A percentile compares a stretch with the other conserved stretches of the same genome.
phyloP scores from a whole-genome alignment of 2,888 invertebrate species.

The Phania funesta region DNA sequence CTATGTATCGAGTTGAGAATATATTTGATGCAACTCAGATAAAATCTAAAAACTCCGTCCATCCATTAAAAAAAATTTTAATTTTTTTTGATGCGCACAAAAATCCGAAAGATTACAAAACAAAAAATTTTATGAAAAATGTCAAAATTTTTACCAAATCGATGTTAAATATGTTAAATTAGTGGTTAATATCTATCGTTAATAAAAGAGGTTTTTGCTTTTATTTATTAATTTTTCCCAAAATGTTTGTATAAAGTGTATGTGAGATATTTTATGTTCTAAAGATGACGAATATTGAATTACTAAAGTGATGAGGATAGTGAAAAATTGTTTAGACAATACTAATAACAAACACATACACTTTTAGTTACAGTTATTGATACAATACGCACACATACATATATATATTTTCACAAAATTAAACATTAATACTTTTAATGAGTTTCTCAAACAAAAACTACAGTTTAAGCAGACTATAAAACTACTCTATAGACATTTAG shows the following conservation, averaged over 20 bases:
- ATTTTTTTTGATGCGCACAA: too few relatives aligned
- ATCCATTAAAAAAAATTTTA: too few relatives aligned
- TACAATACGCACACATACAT: not conserved
- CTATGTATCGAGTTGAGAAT: too few relatives aligned
- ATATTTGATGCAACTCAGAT: too few relatives aligned
- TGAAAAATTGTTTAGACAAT: slow-evolving; percentile 39
- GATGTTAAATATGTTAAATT: too few relatives aligned
- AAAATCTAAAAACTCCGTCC: too few relatives aligned
- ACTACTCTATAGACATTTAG: not conserved
- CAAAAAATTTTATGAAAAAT: too few relatives aligned
- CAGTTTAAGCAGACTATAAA: not conserved
- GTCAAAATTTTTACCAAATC: too few relatives aligned
- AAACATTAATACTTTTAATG: slow-evolving; percentile 35
- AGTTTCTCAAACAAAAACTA: not conserved
- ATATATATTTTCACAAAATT: not conserved
- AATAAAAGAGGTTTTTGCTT: slow-evolving; percentile 46
- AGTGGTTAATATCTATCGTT: slow-evolving; percentile 60
- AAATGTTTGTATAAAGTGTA: not conserved
- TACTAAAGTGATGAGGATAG: slow-evolving; percentile 51
- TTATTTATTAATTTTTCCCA: not conserved
- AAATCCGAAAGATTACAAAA: too few relatives aligned
- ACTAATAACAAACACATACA: not conserved
- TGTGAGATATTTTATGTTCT: slow-evolving; percentile 21
- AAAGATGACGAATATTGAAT: slow-evolving; percentile 45
- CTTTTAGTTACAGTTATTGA: not conserved